Evolutionary conservation across 2,888 invertebrate genomes (phyloP).

Genomic region (Polydrusus tereticollis): DNA sequence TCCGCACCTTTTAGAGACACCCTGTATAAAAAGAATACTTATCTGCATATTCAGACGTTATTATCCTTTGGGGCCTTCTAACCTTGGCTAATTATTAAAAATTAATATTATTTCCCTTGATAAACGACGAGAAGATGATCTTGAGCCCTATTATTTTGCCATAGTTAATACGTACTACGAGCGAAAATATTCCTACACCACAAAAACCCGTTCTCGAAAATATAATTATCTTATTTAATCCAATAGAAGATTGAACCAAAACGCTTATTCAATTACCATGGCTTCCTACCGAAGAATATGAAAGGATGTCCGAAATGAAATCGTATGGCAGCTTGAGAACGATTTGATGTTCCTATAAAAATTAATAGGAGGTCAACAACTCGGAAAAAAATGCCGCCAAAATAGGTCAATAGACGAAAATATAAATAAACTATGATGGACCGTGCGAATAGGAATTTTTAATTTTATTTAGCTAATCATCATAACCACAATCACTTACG

Average conservation of each 20-base stretch:
- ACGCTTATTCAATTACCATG: constrained; percentile 33
- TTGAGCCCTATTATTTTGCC: not conserved
- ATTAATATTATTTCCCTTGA: too few species aligned
- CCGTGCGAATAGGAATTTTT: not conserved
- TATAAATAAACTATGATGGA: not conserved
- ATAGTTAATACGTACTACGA: not conserved
- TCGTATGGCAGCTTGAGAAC: constrained; percentile 37
- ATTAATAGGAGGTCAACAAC: constrained; percentile 38
- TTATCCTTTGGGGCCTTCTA: too few species aligned
- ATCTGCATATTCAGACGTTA: too few species aligned
- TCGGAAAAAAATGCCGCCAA: constrained; percentile 21
- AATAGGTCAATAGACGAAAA: constrained; percentile 29
- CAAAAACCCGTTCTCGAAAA: constrained; percentile 13
- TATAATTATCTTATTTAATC: constrained; percentile 40
- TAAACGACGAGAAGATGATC: too few species aligned
- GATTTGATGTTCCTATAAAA: constrained; percentile 29
- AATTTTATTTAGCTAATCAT: not conserved
- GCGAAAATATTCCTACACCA: not conserved
- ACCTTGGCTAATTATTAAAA: too few species aligned
- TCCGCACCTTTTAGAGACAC: too few species aligned
- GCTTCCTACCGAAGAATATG: constrained; percentile 32
- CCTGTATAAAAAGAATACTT: too few species aligned
- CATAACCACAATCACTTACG: not conserved
- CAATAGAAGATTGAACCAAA: constrained; percentile 25
- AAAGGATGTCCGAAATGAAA: constrained; percentile 42